A percentile compares a stretch with the other conserved stretches of the same genome.
These are phyloP conservation scores for Leptinotarsa haldemani DNA, from an alignment of 2,888 invertebrate genomes.

Conservation along the genomic window DNA sequence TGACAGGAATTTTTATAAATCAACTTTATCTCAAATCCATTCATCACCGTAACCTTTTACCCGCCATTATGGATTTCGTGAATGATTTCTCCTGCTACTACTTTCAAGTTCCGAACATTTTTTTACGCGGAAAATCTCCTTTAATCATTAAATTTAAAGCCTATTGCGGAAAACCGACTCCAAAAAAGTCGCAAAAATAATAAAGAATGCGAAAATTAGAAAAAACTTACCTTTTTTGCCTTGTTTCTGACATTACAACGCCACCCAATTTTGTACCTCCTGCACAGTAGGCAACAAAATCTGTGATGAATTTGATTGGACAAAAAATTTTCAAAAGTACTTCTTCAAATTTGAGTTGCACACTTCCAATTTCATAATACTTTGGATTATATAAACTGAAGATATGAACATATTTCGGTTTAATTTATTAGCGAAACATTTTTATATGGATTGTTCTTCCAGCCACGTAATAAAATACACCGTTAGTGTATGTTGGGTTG, in stretches of 20 bases:
- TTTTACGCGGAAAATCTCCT: slow-evolving; percentile 6
- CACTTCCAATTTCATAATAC: slow-evolving; percentile 9
- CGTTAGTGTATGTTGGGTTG: slow-evolving; percentile 52
- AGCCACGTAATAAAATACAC: slow-evolving; percentile 57
- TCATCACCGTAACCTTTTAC: slow-evolving; percentile 58
- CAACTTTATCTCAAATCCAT: slow-evolving; percentile 29
- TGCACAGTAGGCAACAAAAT: slow-evolving; percentile 55
- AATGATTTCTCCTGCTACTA: slow-evolving; percentile 50
- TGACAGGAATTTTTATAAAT: not conserved
- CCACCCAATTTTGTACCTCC: slow-evolving; percentile 83
- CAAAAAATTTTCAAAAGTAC: slow-evolving; percentile 32
- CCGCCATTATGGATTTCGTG: slow-evolving; percentile 65
- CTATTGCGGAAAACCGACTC: not conserved
- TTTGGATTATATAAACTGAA: slow-evolving; percentile 9
- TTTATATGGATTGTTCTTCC: slow-evolving; percentile 37
- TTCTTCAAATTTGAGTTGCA: not conserved
- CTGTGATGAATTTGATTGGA: slow-evolving; percentile 42
- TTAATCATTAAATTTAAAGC: not conserved
- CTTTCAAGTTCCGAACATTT: slow-evolving; percentile 32
- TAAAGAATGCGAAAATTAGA: slow-evolving; percentile 39
- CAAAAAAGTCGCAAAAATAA: slow-evolving; percentile 29
- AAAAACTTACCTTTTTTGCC: slow-evolving; percentile 78
- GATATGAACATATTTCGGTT: slow-evolving; percentile 13
- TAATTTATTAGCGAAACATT: slow-evolving; percentile 37
- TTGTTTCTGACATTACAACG: slow-evolving; percentile 84